Evolutionary conservation across 2,113 vertebrate genomes (phyloP).

Genomic region (Mus pahari): DNA sequence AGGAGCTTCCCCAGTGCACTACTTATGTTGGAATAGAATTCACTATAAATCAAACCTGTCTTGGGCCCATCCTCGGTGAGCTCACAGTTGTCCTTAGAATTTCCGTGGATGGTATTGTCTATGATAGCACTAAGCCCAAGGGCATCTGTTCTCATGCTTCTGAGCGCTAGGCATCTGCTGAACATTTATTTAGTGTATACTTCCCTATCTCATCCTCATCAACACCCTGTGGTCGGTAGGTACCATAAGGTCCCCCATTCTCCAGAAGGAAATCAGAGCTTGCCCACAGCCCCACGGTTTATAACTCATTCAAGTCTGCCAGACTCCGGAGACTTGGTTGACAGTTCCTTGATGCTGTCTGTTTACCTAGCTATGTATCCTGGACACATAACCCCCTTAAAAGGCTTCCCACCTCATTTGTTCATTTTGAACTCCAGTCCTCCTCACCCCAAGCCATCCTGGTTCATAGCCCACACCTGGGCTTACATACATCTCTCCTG

Average conservation of each 20-base stretch:
- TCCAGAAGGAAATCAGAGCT: not conserved
- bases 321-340: not conserved
- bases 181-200: not conserved
- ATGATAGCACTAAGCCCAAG: not conserved
- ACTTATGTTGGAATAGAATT: not conserved
- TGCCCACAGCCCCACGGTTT: not conserved
- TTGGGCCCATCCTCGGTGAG: not conserved
- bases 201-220: not conserved
- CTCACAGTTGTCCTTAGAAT: not conserved
- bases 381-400: not conserved
- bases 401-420: not conserved
- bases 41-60: not conserved
- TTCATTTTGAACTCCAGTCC: not conserved
- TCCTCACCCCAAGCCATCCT: rapidly evolving
- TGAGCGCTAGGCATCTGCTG: not conserved
- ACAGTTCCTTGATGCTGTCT: not conserved
- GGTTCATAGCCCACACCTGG: not conserved
- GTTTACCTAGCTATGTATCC: not conserved
- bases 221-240: not conserved
- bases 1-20: not conserved
- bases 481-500: not conserved
- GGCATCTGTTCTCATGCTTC: not conserved
- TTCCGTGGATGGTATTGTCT: not conserved
- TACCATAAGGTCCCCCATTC: not conserved
- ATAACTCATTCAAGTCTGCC: not conserved